Conservation (phyloP, 2,888 invertebrate species). For the Calliopum simillimum region DNA sequence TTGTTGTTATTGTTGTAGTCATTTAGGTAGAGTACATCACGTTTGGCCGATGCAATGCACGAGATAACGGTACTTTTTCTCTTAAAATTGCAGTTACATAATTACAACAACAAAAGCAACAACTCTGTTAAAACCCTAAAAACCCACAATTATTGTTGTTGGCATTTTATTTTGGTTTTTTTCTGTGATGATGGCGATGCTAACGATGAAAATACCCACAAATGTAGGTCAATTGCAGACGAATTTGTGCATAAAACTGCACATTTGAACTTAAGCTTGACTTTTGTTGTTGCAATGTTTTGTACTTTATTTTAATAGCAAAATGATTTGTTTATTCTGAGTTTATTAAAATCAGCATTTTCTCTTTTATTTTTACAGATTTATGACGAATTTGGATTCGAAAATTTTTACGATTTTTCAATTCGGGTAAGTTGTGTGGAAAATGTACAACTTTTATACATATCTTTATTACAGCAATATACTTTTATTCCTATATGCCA, state of each 20-base stretch:
- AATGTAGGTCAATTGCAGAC: slow-evolving; percentile 21
- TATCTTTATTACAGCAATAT: not conserved
- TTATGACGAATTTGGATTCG: not conserved
- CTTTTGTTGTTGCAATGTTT: not conserved
- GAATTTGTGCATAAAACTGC: not conserved
- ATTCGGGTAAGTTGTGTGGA: not conserved
- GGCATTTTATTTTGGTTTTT: slow-evolving; percentile 10
- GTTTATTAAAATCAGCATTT: not conserved
- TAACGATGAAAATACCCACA: too few species aligned
- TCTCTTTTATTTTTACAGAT: slow-evolving; percentile 3
- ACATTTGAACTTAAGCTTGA: not conserved
- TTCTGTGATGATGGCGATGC: not conserved
- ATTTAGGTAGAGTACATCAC: slow-evolving; percentile 60
- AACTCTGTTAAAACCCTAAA: not conserved
- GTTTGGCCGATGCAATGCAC: slow-evolving; percentile 60
- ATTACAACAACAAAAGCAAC: slow-evolving; percentile 37
- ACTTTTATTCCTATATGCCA: not conserved
- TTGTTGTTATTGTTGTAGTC: slow-evolving; percentile 28
- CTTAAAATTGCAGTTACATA: slow-evolving; percentile 49
- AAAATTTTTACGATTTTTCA: not conserved
- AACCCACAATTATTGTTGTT: slow-evolving; percentile 25
- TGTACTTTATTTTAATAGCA: not conserved
- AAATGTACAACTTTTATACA: not conserved
- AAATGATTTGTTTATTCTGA: not conserved
- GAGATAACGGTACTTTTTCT: slow-evolving; percentile 57